phyloP scores from a whole-genome alignment of 1,140 invertebrate species.

The Anastrepha ludens region DNA sequence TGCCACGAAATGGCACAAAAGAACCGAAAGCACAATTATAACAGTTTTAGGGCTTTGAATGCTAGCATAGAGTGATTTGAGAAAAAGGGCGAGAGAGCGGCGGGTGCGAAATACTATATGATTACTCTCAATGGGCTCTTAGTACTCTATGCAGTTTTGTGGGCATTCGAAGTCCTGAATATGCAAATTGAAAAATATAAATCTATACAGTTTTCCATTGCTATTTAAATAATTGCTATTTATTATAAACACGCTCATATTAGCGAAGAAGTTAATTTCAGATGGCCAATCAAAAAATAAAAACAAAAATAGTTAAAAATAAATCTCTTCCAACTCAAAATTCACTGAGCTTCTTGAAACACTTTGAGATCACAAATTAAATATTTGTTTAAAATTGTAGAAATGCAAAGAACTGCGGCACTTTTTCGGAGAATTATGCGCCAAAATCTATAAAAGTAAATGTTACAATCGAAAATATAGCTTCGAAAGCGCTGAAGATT shows the following conservation, averaged over 20 bases:
- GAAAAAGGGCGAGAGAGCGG: neutral
- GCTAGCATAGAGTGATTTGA: constrained; percentile 41
- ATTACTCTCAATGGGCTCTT: neutral
- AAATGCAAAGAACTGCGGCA: too few species aligned
- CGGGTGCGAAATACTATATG: neutral
- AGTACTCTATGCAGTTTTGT: constrained; percentile 18
- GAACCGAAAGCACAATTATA: constrained; percentile 67
- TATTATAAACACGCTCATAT: neutral
- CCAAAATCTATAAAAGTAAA: too few species aligned
- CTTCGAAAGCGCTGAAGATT: too few species aligned
- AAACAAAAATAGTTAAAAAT: too few species aligned
- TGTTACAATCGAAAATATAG: too few species aligned
- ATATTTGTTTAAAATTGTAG: too few species aligned
- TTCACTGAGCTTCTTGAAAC: too few species aligned
- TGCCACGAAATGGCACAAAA: constrained; percentile 19
- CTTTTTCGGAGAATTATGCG: too few species aligned
- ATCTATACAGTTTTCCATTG: constrained; percentile 50
- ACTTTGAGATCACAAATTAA: too few species aligned
- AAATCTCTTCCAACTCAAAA: too few species aligned
- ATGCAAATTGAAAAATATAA: constrained; percentile 55
- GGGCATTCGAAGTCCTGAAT: constrained; percentile 57
- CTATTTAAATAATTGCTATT: neutral
- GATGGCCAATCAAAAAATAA: too few species aligned
- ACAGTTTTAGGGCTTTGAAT: constrained; percentile 59
- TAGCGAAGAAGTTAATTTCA: neutral